phyloP scores from a whole-genome alignment of 2,888 invertebrate genomes.

The Stictocephala bisonia region DNA sequence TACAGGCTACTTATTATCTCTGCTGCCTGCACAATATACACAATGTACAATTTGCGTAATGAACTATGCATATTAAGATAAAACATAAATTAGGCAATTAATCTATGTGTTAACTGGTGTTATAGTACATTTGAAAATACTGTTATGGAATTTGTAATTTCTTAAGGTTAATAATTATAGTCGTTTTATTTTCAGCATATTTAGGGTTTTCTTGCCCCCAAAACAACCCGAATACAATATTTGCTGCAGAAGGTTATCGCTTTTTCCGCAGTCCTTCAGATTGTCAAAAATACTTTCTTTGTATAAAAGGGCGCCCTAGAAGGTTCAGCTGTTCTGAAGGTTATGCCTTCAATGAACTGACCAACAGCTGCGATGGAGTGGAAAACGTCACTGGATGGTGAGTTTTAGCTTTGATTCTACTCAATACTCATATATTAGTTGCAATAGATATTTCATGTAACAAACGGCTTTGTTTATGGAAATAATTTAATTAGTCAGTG shows the following conservation, averaged over 20 bases:
- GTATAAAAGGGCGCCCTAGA: conserved; percentile 78
- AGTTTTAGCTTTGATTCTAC: no score
- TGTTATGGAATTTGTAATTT: not conserved
- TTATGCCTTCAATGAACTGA: conserved; percentile 80
- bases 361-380: conserved; percentile 78
- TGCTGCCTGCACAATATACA: no score
- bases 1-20: no score
- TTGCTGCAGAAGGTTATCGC: conserved; percentile 63
- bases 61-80: no score
- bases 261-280: conserved; percentile 64
- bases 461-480: no score
- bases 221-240: conserved; percentile 67
- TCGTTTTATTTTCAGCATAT: conserved; percentile 70
- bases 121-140: not conserved
- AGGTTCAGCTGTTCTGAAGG: conserved; percentile 81
- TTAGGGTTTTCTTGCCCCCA: conserved; percentile 83
- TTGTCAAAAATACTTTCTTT: conserved; percentile 84
- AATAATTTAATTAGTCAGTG: no score
- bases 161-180: no score
- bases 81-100: no score
- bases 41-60: no score
- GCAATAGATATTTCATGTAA: no score
- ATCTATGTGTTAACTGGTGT: not conserved
- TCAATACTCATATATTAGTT: no score
- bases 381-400: conserved; percentile 81